These are phyloP conservation scores for Cotesia typhae DNA, from an alignment of 1,140 invertebrate species.

Conservation along the genomic window DNA sequence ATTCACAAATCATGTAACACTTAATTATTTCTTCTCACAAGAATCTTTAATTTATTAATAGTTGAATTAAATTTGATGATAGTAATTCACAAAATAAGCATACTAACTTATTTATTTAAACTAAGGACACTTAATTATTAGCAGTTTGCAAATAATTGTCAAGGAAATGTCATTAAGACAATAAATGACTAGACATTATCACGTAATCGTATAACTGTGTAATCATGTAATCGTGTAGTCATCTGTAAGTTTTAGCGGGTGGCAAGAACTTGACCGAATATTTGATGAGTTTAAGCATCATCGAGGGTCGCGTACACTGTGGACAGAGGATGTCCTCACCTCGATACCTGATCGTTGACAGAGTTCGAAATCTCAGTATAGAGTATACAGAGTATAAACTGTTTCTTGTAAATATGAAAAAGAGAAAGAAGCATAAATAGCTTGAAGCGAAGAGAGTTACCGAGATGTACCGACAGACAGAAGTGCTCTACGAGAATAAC, in stretches of 20 bases:
- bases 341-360: slow-evolving; percentile 45
- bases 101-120: neutral
- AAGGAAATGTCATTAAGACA: no score
- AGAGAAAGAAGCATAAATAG: slow-evolving; percentile 25
- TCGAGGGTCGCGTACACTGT: slow-evolving; percentile 41
- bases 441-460: slow-evolving; percentile 22
- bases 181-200: no score
- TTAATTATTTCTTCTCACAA: slow-evolving; percentile 25
- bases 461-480: slow-evolving; percentile 43
- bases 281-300: slow-evolving; percentile 45
- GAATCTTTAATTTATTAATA: neutral
- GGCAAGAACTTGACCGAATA: slow-evolving; percentile 42
- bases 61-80: neutral
- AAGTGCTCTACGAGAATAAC: slow-evolving; percentile 48
- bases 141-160: neutral
- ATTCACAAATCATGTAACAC: slow-evolving; percentile 17
- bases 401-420: neutral
- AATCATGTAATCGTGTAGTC: slow-evolving; percentile 9
- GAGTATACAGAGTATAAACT: neutral
- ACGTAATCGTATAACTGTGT: slow-evolving; percentile 21
- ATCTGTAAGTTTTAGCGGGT: slow-evolving; percentile 36
- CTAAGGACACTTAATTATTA: slow-evolving; percentile 8
- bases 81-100: neutral
- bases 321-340: slow-evolving; percentile 55
- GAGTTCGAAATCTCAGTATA: slow-evolving; percentile 24